Conservation (phyloP, 2,113 vertebrate genomes). For the Trachemys scripta region DNA sequence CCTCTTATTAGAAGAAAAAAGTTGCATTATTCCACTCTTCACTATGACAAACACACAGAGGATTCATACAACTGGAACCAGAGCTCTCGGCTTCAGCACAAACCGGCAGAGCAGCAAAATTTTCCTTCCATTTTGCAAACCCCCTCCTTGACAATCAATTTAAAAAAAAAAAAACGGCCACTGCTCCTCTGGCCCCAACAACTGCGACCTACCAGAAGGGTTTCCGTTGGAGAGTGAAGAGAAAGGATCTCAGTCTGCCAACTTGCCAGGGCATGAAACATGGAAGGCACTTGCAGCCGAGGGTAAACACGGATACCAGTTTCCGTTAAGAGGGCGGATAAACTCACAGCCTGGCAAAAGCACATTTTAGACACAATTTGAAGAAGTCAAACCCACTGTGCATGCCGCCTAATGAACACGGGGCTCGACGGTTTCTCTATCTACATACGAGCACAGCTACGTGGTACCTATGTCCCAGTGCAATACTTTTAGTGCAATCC, state of each 20-base stretch:
- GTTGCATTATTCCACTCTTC: fast-evolving
- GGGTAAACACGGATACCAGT: fast-evolving
- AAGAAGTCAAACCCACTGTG: fast-evolving
- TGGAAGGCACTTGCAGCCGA: fast-evolving
- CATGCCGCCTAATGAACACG: fast-evolving
- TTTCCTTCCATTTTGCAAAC: not conserved
- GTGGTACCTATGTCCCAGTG: not conserved
- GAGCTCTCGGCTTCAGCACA: not conserved
- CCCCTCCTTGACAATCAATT: not conserved
- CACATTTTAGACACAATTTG: not conserved
- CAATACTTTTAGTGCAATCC: not conserved
- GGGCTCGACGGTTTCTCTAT: fast-evolving
- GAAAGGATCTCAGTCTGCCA: not conserved
- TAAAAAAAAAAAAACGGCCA: not conserved
- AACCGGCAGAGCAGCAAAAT: not conserved
- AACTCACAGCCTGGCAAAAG: not conserved
- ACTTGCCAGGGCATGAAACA: not conserved
- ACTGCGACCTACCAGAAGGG: fast-evolving
- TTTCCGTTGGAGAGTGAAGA: not conserved
- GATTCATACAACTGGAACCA: not conserved
- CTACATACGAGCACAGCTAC: not conserved
- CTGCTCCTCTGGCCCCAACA: fast-evolving
- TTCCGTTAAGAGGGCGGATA: not conserved
- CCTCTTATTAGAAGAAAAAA: fast-evolving
- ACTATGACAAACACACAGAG: fast-evolving